A percentile compares a stretch with the other conserved stretches of the same genome.
phyloP scores from a whole-genome alignment of 1,140 invertebrate genomes.

The Archegozetes longisetosus region DNA sequence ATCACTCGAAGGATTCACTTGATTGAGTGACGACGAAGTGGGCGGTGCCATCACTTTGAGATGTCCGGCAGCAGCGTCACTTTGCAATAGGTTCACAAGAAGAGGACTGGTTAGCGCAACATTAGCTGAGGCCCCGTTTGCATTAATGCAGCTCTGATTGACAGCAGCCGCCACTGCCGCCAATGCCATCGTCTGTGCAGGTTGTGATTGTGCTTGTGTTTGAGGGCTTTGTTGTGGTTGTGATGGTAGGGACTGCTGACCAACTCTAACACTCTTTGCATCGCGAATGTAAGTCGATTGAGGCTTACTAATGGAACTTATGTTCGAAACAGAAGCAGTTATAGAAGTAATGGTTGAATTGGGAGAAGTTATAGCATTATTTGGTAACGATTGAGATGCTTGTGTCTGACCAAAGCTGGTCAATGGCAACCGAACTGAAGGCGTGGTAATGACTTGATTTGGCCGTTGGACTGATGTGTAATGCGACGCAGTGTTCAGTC shows the following conservation, averaged over 20 bases:
- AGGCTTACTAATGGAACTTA: not conserved
- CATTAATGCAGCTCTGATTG: not conserved
- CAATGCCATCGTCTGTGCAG: not conserved
- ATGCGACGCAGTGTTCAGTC: constrained; percentile 6
- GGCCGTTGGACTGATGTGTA: constrained; percentile 6
- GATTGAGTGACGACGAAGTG: not conserved
- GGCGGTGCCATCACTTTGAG: not conserved
- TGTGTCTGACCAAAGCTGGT: not conserved
- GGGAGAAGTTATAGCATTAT: not conserved
- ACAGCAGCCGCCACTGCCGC: not conserved
- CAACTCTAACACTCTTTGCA: not conserved
- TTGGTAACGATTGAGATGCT: not conserved
- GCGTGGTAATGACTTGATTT: not conserved
- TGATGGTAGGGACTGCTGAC: not conserved
- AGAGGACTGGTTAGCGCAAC: constrained; percentile 68
- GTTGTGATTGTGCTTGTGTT: not conserved
- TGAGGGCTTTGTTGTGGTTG: not conserved
- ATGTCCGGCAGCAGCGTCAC: constrained; percentile 35
- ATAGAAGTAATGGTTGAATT: not conserved
- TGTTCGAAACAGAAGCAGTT: not conserved
- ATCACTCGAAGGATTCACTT: not conserved
- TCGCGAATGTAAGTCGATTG: not conserved
- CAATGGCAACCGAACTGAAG: not conserved
- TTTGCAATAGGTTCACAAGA: constrained; percentile 75
- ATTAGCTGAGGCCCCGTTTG: constrained; percentile 20